Evolutionary conservation across 1,140 invertebrate species (phyloP), one percentile per base, ranked within the genome.

Genomic region (Drosophila quadrilineata): DNA sequence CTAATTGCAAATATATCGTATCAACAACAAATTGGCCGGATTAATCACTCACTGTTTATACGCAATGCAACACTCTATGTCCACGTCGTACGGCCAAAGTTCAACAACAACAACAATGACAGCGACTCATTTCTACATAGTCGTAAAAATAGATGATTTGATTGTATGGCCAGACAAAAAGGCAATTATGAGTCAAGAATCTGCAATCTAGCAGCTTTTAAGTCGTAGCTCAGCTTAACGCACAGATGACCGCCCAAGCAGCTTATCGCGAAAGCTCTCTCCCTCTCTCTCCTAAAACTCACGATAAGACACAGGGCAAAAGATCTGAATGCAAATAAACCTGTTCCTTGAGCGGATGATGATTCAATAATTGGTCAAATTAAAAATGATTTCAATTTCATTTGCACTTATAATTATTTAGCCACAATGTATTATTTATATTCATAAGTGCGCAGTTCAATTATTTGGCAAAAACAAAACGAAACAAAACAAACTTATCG

Each of bases 141-240:
- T 24, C 9, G 28, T 60, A 9, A 50, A 65, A 38, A 64, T 43
- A 76, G 69, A n/a, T n/a, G n/a, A n/a, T n/a, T n/a, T n/a, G n/a
- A 66, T 52, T 66, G 36, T 22, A 53, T 41, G 28, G 38, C 54
- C 73, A 82, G 73, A 82, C 76, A 72, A 38, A 17, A 38, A 57
- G 71, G 40, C 49, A 70, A 72, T 50, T 70, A 62, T 82, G 76
- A 82, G 68, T 82, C 63, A 82, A 84, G 33, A 66, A 57, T 38
- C 19, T 50, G 38, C 16, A 8, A 16, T 62, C 35, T 26, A 45
- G 14, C 5, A 6, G 2, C 6, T 26, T 35, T 35, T 21, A 14
- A 1, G 8, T 16, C 33, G 6, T 6, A 16, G n/a, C 8, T 16
- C 14, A 35, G 33, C 33, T 28, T 14, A 28, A 28, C 8, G 28